Evolutionary conservation across 1,140 invertebrate species (phyloP).

Genomic region (Halictus rubicundus): DNA sequence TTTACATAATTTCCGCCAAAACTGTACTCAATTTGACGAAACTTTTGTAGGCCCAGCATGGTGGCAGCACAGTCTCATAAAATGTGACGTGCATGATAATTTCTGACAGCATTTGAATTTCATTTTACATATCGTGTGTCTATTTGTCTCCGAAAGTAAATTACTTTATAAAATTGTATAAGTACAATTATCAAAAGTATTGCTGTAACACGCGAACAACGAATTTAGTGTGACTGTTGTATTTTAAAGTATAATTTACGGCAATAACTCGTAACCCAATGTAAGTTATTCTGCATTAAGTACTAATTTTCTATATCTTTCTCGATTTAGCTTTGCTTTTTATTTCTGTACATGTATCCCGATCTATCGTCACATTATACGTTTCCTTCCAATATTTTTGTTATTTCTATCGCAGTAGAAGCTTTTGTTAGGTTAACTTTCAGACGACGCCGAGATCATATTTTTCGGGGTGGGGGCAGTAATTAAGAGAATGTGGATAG

Average conservation of each 20-base stretch:
- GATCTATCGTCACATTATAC: neutral
- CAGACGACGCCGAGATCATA: conserved; percentile 59
- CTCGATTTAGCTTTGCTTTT: neutral
- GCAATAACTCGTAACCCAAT: conserved; percentile 21
- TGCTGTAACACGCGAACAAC: conserved; percentile 6
- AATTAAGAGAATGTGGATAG: conserved; percentile 58
- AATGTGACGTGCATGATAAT: conserved; percentile 59
- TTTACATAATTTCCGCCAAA: conserved; percentile 29
- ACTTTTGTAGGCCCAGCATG: neutral
- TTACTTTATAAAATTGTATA: neutral
- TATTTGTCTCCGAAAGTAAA: neutral
- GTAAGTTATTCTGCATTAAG: conserved; percentile 18
- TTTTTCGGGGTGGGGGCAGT: conserved; percentile 64
- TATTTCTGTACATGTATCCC: neutral
- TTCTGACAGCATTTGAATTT: conserved; percentile 64
- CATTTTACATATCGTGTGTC: conserved; percentile 29
- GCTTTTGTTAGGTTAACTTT: conserved; percentile 59
- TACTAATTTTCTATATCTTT: neutral
- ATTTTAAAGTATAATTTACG: conserved; percentile 9
- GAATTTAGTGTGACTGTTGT: conserved; percentile 14
- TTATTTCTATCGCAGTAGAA: neutral
- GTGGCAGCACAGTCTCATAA: conserved; percentile 56
- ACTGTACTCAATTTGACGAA: neutral
- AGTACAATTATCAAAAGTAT: neutral
- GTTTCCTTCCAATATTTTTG: neutral